Base-by-base conservation (phyloP, 2,113 vertebrate genomes). In the Cyprinodon brontotheroides region DNA sequence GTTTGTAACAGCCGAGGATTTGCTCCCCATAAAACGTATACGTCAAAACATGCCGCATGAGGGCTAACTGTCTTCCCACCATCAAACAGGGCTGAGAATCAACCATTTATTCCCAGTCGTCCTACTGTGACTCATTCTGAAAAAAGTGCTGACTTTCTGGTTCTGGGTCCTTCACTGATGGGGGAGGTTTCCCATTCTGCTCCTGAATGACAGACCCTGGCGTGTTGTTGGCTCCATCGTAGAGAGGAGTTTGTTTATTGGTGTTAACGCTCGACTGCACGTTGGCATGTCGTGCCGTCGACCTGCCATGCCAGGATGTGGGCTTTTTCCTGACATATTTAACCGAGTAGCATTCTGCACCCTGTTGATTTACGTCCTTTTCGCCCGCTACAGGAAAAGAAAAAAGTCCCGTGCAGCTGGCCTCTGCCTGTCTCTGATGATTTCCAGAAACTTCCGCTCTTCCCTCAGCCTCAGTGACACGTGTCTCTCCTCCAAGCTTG, bases 361-460 rank as follows among this genome's bases (percentile, higher is more conserved):
- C 15, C 6, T 8, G 50, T 53, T 57, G 15, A 9, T 53, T 53
- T 39, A 9, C 20, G 62, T 65, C 69, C 40, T 64, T 29, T 29
- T 29, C 57, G 65, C 61, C 37, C 47, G 2, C 69, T 74, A 70
- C 79, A 86, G 66, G 80, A 65, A 78, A 80, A 74, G 29, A 29
- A 69, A 45, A 29, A 29, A 29, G 62, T 48, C 70, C 48, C 37
- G 43, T 48, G 29, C 72, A 78, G 79, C 69, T 79, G 78, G 59
- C n/a, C 29, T 68, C 68, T 36, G 60, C 57, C n/a, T 63, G 2
- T 65, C 62, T 59, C 65, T 86, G 86, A 90, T 89, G 86, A 80
- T 68, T 91, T 90, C 88, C 91, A 89, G 91, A 91, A 82, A 84
- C 89, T 75, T 89, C 87, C 70, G 73, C 72, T 84, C 73, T 72